A percentile compares a stretch with the other conserved stretches of the same genome.
Evolutionary conservation across 1,140 invertebrate genomes (phyloP).

Genomic region (Conus ventricosus): DNA sequence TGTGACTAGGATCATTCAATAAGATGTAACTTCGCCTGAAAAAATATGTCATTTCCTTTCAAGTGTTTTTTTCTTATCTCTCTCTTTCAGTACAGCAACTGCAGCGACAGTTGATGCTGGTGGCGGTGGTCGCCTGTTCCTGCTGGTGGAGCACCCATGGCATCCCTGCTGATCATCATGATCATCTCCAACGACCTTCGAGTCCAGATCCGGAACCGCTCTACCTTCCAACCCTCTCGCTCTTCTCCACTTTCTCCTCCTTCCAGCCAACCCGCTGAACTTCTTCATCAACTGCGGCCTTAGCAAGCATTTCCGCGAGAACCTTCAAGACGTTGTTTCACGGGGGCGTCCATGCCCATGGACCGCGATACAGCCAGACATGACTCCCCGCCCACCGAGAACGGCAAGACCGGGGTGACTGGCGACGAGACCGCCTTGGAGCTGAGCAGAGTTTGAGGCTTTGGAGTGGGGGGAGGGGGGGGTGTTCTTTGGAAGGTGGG

Average conservation of each 20-base stretch:
- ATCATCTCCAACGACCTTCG: slow-evolving; percentile 84
- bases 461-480: no score
- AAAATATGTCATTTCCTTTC: no score
- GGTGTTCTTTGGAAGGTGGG: not conserved
- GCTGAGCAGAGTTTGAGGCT: not conserved
- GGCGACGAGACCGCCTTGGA: slow-evolving; percentile 64
- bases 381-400: slow-evolving; percentile 69
- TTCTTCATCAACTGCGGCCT: slow-evolving; percentile 81
- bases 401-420: slow-evolving; percentile 61
- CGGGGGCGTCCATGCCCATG: slow-evolving; percentile 52
- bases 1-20: no score
- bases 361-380: slow-evolving; percentile 67
- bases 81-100: slow-evolving; percentile 83
- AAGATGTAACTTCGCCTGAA: no score
- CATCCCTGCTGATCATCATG: slow-evolving; percentile 84
- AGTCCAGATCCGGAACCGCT: slow-evolving; percentile 59
- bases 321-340: slow-evolving; percentile 94
- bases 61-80: not conserved
- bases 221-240: not conserved
- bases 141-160: slow-evolving; percentile 93
- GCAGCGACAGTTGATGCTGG: slow-evolving; percentile 95
- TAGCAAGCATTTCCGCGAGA: slow-evolving; percentile 94
- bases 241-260: slow-evolving; percentile 22
- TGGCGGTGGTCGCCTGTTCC: slow-evolving; percentile 93
- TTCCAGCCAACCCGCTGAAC: slow-evolving; percentile 4